Evolutionary conservation across 2,797 vertebrate species (phyloP), one percentile per base, ranked within the genome.

Genomic region (Hylomyscus alleni): DNA sequence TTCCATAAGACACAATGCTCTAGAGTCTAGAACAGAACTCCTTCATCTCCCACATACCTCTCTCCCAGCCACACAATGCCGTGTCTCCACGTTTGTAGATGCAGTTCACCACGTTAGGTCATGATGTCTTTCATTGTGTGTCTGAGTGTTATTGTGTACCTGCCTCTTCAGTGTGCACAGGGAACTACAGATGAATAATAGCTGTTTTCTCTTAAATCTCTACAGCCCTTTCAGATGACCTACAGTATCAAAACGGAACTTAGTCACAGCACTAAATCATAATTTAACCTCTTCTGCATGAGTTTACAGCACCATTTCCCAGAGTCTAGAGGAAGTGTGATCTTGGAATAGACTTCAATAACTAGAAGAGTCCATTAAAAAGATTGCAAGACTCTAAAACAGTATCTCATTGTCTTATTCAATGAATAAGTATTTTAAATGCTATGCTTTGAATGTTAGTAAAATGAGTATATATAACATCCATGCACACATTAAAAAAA

Each of bases 361-460:
- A 0, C 19, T 75, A 11, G 40, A 40, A 80, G n/a, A 69, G 50
- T n/a, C 54, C 7, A 4, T 81, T 54, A 2, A 40, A 72, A 37
- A 56, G 47, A 54, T 19, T 37, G 7, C 47, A 73, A 9, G 34
- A 52, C 34, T 84, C 37, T 86, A 50, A 67, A 67, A 50, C 3
- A 95, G 19, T 52, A 22, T 54, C 31, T 54, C 3, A 47, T 11
- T 90, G 78, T 56, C 77, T 76, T 89, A 80, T 90, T 73, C 7
- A 58, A 44, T 56, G 56, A 52, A 37, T 82, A 78, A 91, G 62
- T 73, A 78, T 62, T 69, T 76, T 44, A 44, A 78, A 47, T 91
- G 58, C 75, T 75, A 8, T 86, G 3, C 54, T 94, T 67, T 90
- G 34, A 83, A 90, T 78, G 93, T 83, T 94, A 37, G 44, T 80